phyloP scores from a whole-genome alignment of 2,797 vertebrate species.

The Geotrypetes seraphini region DNA sequence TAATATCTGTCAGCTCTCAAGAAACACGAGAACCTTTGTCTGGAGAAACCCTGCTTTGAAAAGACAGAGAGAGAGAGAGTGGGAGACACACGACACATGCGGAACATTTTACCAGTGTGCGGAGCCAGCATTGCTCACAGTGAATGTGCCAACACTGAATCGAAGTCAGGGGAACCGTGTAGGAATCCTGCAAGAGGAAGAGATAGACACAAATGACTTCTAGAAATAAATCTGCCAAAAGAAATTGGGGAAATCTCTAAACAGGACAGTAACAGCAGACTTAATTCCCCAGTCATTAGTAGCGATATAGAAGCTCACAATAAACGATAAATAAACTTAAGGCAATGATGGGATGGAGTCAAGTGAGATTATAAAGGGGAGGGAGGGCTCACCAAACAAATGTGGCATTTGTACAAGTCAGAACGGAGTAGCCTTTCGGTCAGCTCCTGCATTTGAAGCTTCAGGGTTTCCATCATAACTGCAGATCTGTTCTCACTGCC shows the following conservation, averaged over 20 bases:
- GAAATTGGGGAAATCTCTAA: no score
- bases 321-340: no score
- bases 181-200: conserved; percentile 51
- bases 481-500: no score
- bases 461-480: conserved; percentile 6
- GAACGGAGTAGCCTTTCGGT: conserved; percentile 1
- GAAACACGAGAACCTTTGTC: no score
- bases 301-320: no score
- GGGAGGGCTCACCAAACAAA: conserved; percentile 11
- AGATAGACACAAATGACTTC: neutral
- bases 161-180: conserved; percentile 65
- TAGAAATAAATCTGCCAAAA: neutral
- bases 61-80: no score
- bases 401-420: conserved; percentile 12
- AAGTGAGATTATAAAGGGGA: no score
- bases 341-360: neutral
- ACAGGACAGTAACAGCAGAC: neutral
- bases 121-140: conserved; percentile 74
- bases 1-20: no score
- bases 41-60: no score
- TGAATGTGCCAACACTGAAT: conserved; percentile 81
- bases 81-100: neutral
- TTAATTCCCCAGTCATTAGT: no score
- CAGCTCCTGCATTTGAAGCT: conserved; percentile 13
- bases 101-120: conserved; percentile 55